A percentile compares a stretch with the other conserved stretches of the same genome.
Conservation (phyloP, 1,140 invertebrate genomes). For the Asobara japonica region DNA sequence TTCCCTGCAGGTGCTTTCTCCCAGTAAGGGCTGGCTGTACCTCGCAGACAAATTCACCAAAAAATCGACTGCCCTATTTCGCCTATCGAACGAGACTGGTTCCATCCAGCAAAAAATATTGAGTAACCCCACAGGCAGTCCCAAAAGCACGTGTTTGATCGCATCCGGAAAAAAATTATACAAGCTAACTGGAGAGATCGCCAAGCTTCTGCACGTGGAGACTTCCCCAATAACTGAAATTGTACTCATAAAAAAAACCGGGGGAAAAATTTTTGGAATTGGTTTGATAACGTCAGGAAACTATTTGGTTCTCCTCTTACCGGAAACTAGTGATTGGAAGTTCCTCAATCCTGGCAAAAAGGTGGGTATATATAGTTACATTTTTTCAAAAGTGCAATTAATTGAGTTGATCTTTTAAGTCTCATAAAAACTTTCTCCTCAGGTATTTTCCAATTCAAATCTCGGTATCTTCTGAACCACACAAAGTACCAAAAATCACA, state of each 20-base stretch:
- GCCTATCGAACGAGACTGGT: neutral
- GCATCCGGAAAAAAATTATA: constrained; percentile 42
- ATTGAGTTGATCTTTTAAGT: too few species aligned
- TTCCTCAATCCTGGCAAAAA: too few species aligned
- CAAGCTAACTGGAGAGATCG: constrained; percentile 22
- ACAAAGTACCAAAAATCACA: too few species aligned
- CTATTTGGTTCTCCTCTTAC: neutral
- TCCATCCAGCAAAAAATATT: constrained; percentile 28
- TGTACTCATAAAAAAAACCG: constrained; percentile 36
- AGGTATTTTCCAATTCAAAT: too few species aligned
- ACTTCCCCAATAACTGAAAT: constrained; percentile 43
- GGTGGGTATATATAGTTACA: too few species aligned
- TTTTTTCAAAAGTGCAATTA: too few species aligned
- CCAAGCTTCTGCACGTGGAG: constrained; percentile 44
- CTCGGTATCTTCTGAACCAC: too few species aligned
- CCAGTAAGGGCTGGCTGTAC: constrained; percentile 27
- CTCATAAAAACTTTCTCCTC: too few species aligned
- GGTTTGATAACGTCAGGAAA: constrained; percentile 40
- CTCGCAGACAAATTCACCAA: constrained; percentile 50
- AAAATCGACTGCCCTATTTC: constrained; percentile 32
- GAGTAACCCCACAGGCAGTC: neutral
- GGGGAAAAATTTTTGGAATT: constrained; percentile 40
- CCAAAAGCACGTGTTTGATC: constrained; percentile 46
- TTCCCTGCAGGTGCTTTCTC: neutral
- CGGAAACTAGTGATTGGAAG: neutral